These are phyloP conservation scores for Caerostris extrusa DNA, from an alignment of 1,140 invertebrate species.

Conservation along the genomic window DNA sequence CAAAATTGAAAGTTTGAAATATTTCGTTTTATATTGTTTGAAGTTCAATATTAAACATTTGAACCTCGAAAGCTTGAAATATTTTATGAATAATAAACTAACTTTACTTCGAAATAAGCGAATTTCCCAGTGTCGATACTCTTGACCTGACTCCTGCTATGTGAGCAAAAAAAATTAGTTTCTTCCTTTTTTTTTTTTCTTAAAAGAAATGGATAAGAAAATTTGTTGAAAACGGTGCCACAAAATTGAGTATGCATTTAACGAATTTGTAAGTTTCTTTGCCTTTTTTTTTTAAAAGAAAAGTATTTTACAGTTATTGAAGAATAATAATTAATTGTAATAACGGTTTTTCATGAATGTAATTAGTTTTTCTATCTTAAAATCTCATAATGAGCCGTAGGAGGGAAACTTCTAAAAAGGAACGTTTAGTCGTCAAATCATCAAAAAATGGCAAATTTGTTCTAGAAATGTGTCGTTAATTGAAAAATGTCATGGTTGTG, in stretches of 20 bases:
- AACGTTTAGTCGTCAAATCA: not conserved
- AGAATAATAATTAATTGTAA: not conserved
- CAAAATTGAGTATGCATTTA: not conserved
- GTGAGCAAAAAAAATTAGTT: too few relatives aligned
- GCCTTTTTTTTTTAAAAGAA: not conserved
- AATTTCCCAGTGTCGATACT: too few relatives aligned
- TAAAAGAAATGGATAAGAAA: too few relatives aligned
- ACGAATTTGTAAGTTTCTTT: not conserved
- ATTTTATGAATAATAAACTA: too few relatives aligned
- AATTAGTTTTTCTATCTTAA: not conserved
- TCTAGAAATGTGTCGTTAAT: not conserved
- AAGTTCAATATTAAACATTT: too few relatives aligned
- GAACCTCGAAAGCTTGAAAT: too few relatives aligned
- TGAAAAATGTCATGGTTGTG: not conserved
- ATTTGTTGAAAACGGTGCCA: too few relatives aligned
- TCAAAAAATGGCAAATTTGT: not conserved
- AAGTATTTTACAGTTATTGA: not conserved
- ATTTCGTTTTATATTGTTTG: too few relatives aligned
- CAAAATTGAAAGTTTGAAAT: too few relatives aligned
- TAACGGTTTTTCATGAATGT: not conserved
- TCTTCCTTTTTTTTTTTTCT: too few relatives aligned
- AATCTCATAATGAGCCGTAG: not conserved
- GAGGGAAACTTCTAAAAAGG: not conserved
- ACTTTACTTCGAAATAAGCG: too few relatives aligned
- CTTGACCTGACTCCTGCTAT: too few relatives aligned